phyloP scores from a whole-genome alignment of 2,888 invertebrate genomes.

The Stenoptilia bipunctidactyla region DNA sequence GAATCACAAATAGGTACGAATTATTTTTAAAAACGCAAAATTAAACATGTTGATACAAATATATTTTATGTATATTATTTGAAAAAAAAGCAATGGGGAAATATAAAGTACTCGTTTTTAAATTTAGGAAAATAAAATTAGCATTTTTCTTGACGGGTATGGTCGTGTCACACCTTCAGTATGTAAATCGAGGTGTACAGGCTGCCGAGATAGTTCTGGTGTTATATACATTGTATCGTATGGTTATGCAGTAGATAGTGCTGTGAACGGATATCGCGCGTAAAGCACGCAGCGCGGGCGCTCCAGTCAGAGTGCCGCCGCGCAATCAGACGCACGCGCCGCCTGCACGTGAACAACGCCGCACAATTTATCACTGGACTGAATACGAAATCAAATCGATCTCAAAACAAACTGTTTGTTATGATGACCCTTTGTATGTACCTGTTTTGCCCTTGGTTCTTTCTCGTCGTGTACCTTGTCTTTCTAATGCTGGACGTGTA shows the following conservation, averaged over 20 bases:
- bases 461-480: slow-evolving; percentile 75
- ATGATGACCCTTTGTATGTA: slow-evolving; percentile 73
- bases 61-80: too few relatives aligned
- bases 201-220: slow-evolving; percentile 16
- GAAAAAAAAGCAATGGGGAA: too few relatives aligned
- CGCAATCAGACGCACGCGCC: slow-evolving; percentile 65
- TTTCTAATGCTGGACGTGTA: slow-evolving; percentile 76
- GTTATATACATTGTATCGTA: slow-evolving; percentile 28
- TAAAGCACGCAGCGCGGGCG: slow-evolving; percentile 58
- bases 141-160: too few relatives aligned
- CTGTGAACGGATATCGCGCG: slow-evolving; percentile 59
- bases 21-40: too few relatives aligned
- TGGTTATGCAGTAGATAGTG: slow-evolving; percentile 52
- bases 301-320: slow-evolving; percentile 72
- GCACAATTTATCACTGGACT: slow-evolving; percentile 42
- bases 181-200: slow-evolving; percentile 56
- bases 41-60: too few relatives aligned
- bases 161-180: slow-evolving; percentile 21
- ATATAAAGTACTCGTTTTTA: too few relatives aligned
- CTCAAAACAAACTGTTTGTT: background rate
- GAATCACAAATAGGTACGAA: too few relatives aligned
- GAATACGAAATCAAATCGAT: slow-evolving; percentile 19
- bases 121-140: too few relatives aligned
- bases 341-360: slow-evolving; percentile 35
- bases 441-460: slow-evolving; percentile 77